Conservation (phyloP, 2,797 vertebrate species). For the Scolopax bukidnonensis region DNA sequence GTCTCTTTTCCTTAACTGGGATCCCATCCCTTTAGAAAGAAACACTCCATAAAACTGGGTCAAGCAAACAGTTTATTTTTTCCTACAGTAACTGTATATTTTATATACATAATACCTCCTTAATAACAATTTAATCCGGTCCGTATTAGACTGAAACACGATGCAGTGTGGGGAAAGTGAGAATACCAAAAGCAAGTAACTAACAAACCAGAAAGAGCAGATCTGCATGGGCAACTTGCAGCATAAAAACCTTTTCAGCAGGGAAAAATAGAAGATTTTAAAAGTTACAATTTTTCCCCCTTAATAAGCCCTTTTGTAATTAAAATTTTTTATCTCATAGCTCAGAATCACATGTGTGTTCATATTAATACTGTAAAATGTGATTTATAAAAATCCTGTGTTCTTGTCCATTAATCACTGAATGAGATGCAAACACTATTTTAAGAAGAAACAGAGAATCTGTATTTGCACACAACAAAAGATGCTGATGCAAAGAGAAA, state of each 20-base stretch:
- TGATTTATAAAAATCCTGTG: background rate
- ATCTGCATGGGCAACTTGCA: background rate
- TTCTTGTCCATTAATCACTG: background rate
- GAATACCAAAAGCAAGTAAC: background rate
- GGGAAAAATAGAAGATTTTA: background rate
- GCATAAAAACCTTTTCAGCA: background rate
- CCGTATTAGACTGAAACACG: background rate
- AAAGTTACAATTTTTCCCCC: background rate
- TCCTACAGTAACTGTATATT: background rate
- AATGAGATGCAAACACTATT: background rate
- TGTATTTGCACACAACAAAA: background rate
- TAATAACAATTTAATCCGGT: background rate
- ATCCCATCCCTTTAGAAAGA: background rate
- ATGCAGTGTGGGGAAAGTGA: background rate
- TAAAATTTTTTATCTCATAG: background rate
- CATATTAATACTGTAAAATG: background rate
- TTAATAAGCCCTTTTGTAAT: background rate
- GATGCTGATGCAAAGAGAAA: background rate
- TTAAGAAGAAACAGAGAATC: background rate
- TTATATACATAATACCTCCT: background rate
- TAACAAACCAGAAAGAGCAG: background rate
- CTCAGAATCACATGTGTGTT: background rate
- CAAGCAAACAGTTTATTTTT: slow-evolving; percentile 25
- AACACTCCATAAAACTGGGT: slow-evolving; percentile 21
- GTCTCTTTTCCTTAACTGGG: background rate